These are phyloP conservation scores for Pagrus major DNA, from an alignment of 2,113 vertebrate genomes.

Conservation along the genomic window DNA sequence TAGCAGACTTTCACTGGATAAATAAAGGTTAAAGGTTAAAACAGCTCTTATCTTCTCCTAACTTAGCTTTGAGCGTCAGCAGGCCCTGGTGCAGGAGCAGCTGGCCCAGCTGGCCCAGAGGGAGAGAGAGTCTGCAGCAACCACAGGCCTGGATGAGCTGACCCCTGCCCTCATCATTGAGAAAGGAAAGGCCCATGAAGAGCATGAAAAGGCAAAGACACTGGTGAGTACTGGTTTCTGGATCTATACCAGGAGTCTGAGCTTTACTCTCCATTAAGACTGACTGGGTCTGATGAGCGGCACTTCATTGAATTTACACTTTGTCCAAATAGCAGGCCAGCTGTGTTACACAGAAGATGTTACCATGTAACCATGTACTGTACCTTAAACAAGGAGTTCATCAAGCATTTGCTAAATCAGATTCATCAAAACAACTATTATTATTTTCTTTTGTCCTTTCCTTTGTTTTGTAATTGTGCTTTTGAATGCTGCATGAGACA, in stretches of 20 bases:
- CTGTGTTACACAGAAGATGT: not conserved
- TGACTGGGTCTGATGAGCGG: not conserved
- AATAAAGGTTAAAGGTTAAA: constrained; percentile 22
- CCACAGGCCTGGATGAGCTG: constrained; percentile 69
- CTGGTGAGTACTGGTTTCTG: constrained; percentile 85
- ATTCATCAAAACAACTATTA: not conserved
- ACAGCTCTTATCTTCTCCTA: constrained; percentile 12
- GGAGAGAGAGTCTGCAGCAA: constrained; percentile 76
- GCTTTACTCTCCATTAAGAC: not conserved
- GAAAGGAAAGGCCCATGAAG: constrained; percentile 71
- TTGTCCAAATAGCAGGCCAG: not conserved
- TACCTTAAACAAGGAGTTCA: not conserved
- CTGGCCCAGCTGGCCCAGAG: constrained; percentile 83
- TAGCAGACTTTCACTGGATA: not conserved
- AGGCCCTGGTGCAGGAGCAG: constrained; percentile 89
- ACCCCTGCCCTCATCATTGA: constrained; percentile 73
- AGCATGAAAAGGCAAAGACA: constrained; percentile 80
- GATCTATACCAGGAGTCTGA: too few relatives aligned
- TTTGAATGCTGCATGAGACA: too few relatives aligned
- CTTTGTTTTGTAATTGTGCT: not conserved
- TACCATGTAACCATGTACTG: not conserved
- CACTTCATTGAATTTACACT: not conserved
- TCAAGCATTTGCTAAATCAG: not conserved
- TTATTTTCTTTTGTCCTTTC: not conserved
- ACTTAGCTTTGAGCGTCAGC: constrained; percentile 88